A percentile compares a stretch with the other conserved stretches of the same genome.
Evolutionary conservation across 2,797 vertebrate genomes (phyloP).

Genomic region (Merluccius polli): DNA sequence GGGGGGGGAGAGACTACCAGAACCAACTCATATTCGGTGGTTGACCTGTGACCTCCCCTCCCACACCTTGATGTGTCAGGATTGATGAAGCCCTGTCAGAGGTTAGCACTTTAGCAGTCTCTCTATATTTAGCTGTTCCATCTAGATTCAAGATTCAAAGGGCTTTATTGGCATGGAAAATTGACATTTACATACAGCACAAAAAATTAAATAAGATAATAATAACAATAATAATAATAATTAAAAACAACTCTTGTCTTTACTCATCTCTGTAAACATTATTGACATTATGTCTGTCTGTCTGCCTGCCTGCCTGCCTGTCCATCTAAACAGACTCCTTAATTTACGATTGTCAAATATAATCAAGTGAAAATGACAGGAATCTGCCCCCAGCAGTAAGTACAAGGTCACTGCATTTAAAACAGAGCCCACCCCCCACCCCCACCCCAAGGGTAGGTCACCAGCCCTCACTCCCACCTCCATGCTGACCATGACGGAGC

Average conservation of each 20-base stretch:
- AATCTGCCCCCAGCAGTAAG: not conserved
- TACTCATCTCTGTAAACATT: too few species aligned
- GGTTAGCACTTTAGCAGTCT: not conserved
- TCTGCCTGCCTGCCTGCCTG: not conserved
- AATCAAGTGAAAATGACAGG: not conserved
- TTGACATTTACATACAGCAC: too few species aligned
- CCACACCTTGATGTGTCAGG: slow-evolving; percentile 38
- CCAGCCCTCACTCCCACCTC: not conserved
- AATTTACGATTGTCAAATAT: not conserved
- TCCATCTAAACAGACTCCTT: not conserved
- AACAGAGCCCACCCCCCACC: not conserved
- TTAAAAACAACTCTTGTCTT: too few species aligned
- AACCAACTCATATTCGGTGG: slow-evolving; percentile 28
- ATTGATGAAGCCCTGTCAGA: slow-evolving; percentile 41
- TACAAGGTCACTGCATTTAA: not conserved
- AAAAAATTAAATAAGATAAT: too few species aligned
- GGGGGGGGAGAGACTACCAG: not conserved
- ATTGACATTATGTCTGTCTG: not conserved
- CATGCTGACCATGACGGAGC: not conserved
- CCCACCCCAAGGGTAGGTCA: too few species aligned
- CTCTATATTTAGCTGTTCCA: not conserved
- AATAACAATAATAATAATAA: too few species aligned
- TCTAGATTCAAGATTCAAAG: not conserved
- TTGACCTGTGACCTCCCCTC: slow-evolving; percentile 40
- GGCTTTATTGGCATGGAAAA: not conserved